phyloP scores from a whole-genome alignment of 2,113 vertebrate species.

The Sminthopsis crassicaudata region DNA sequence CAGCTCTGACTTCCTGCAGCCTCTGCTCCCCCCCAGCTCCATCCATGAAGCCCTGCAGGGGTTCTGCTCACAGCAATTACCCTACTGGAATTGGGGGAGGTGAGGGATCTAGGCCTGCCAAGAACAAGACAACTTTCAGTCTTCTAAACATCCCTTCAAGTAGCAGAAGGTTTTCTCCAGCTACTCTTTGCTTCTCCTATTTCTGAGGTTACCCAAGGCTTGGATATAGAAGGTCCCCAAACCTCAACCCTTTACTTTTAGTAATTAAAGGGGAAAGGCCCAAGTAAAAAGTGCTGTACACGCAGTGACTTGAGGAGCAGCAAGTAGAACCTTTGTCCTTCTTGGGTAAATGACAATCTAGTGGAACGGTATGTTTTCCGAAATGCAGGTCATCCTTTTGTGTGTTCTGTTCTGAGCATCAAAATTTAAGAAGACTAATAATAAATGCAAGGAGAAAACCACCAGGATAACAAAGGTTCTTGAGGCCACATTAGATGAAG shows the following conservation, averaged over 20 bases:
- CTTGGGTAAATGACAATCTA: neutral
- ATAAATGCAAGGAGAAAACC: neutral
- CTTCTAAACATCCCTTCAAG: neutral
- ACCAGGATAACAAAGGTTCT: neutral
- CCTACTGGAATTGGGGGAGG: neutral
- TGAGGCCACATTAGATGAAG: neutral
- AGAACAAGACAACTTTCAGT: neutral
- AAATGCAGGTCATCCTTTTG: neutral
- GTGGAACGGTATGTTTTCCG: neutral
- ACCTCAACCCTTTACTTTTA: neutral
- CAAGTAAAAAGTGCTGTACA: neutral
- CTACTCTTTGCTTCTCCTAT: neutral
- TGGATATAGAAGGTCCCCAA: slow-evolving; percentile 20
- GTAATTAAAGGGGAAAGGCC: neutral
- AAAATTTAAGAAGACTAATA: neutral
- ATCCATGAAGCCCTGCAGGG: neutral
- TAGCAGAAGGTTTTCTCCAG: neutral
- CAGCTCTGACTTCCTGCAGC: neutral
- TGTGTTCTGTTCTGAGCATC: neutral
- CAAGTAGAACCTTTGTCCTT: neutral
- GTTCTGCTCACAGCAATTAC: neutral
- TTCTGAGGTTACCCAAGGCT: slow-evolving; percentile 56
- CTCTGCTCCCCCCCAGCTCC: neutral
- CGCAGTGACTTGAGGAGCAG: neutral
- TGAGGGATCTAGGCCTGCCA: neutral